Evolutionary conservation across 1,140 invertebrate species (phyloP).

Genomic region (Zaprionus taronus): DNA sequence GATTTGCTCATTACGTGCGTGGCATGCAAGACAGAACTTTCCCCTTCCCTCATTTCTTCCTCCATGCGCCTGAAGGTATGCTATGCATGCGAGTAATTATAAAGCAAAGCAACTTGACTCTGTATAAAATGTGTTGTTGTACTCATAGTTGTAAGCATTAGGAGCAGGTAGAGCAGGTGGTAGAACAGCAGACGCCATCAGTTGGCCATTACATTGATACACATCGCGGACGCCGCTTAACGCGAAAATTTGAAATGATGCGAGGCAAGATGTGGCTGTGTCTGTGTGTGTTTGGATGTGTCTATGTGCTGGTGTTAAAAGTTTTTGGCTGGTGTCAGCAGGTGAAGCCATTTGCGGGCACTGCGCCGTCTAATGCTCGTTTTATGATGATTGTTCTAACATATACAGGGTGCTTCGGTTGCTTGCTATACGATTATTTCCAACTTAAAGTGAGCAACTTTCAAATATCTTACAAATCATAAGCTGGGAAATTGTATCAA

Average conservation of each 20-base stretch:
- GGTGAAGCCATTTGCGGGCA: slow-evolving; percentile 35
- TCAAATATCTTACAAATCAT: neutral
- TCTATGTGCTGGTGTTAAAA: neutral
- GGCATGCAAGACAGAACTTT: slow-evolving; percentile 23
- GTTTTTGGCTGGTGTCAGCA: slow-evolving; percentile 14
- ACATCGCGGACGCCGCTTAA: slow-evolving; percentile 8
- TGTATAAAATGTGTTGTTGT: neutral
- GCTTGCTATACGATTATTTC: too few species aligned
- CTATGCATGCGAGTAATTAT: slow-evolving; percentile 22
- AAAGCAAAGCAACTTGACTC: slow-evolving; percentile 3
- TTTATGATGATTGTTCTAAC: slow-evolving; percentile 62
- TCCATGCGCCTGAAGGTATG: neutral
- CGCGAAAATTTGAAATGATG: slow-evolving; percentile 35
- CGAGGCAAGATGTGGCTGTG: too few species aligned
- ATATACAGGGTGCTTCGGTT: slow-evolving; percentile 20
- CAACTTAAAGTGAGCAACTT: neutral
- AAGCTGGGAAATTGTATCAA: neutral
- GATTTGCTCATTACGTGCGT: slow-evolving; percentile 68
- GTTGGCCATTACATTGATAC: slow-evolving; percentile 29
- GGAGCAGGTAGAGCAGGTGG: neutral
- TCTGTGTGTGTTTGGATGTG: neutral
- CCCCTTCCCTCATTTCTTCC: neutral
- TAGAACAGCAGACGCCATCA: neutral
- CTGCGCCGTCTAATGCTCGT: slow-evolving; percentile 38
- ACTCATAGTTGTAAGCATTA: neutral